phyloP scores from a whole-genome alignment of 1,140 invertebrate genomes.

The Drosophila funebris region DNA sequence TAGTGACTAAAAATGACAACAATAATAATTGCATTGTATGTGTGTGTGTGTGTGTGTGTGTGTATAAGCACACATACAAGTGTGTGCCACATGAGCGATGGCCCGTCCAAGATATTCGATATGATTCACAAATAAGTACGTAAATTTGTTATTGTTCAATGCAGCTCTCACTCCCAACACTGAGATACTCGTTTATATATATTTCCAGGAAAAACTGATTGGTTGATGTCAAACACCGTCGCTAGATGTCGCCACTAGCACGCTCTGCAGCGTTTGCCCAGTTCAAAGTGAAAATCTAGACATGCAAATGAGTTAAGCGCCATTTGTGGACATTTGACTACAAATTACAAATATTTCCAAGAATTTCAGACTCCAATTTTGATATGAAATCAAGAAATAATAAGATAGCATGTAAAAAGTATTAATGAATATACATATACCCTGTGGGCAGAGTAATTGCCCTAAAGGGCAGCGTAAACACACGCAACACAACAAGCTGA shows the following conservation, averaged over 20 bases:
- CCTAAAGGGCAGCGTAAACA: too few relatives aligned
- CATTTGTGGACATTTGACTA: background rate
- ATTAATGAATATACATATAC: too few relatives aligned
- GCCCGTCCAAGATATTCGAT: slow-evolving; percentile 43
- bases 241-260: slow-evolving; percentile 28
- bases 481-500: too few relatives aligned
- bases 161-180: background rate
- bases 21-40: slow-evolving; percentile 52
- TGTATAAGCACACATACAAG: too few relatives aligned
- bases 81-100: slow-evolving; percentile 40
- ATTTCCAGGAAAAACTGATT: slow-evolving; percentile 47
- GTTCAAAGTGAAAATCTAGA: background rate
- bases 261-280: background rate
- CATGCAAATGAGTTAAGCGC: background rate
- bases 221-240: slow-evolving; percentile 22
- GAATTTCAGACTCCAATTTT: too few relatives aligned
- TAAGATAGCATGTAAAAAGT: too few relatives aligned
- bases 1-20: slow-evolving; percentile 67
- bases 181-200: background rate
- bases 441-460: too few relatives aligned
- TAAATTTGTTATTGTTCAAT: slow-evolving; percentile 42
- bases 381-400: too few relatives aligned
- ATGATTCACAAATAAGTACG: slow-evolving; percentile 49
- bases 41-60: slow-evolving; percentile 13
- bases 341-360: too few relatives aligned